phyloP scores from a whole-genome alignment of 2,797 vertebrate genomes.

The Gadopsis marmoratus region DNA sequence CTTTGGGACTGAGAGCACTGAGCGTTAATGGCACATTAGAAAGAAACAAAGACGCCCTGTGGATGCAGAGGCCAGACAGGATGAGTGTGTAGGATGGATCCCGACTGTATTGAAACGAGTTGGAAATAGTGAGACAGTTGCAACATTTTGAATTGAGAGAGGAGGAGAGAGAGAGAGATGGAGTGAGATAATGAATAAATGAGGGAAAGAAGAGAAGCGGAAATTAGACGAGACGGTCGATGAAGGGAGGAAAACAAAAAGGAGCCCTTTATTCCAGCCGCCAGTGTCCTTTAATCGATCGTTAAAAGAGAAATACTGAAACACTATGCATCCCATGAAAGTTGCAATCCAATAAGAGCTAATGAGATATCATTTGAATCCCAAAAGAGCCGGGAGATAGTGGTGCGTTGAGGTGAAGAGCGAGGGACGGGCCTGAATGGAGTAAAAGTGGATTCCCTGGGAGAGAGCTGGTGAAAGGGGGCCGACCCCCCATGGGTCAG shows the following conservation, averaged over 20 bases:
- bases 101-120: constrained; percentile 11
- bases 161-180: constrained; percentile 27
- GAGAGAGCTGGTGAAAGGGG: constrained; percentile 61
- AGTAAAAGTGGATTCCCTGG: constrained; percentile 63
- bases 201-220: constrained; percentile 40
- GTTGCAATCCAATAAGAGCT: constrained; percentile 81
- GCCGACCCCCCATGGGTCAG: constrained; percentile 64
- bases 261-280: constrained; percentile 38
- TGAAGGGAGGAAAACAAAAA: constrained; percentile 43
- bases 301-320: constrained; percentile 52
- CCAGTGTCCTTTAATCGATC: constrained; percentile 45
- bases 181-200: constrained; percentile 30
- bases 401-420: constrained; percentile 64
- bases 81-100: constrained; percentile 26
- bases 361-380: constrained; percentile 84
- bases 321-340: constrained; percentile 56
- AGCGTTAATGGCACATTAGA: constrained; percentile 64
- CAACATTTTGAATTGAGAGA: constrained; percentile 25
- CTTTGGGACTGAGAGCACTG: constrained; percentile 32
- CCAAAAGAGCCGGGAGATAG: constrained; percentile 71
- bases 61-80: constrained; percentile 31
- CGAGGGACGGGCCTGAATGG: constrained; percentile 47
- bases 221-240: constrained; percentile 48
- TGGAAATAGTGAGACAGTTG: constrained; percentile 34
- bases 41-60: constrained; percentile 59